Percentiles rank a stretch among this genome's conserved stretches.
Conservation (phyloP, 2,797 vertebrate species). For the Hafferia zeledoni region DNA sequence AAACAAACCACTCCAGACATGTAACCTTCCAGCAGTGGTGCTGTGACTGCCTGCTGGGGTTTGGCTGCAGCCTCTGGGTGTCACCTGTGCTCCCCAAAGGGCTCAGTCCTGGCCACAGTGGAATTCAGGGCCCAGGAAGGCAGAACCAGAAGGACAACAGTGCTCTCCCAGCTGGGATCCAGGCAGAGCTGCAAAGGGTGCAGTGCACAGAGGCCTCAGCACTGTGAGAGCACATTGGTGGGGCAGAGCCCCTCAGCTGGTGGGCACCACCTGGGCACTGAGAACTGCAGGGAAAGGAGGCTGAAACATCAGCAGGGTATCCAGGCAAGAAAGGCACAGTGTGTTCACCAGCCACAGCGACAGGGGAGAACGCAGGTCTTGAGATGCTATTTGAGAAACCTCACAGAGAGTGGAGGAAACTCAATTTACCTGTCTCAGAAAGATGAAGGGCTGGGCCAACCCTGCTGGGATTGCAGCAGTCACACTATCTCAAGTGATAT, state of each 20-base stretch:
- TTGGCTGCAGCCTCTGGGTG: neutral
- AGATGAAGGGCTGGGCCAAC: neutral
- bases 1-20: neutral
- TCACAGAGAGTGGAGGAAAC: neutral
- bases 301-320: neutral
- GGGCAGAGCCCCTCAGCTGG: neutral
- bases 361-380: neutral
- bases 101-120: neutral
- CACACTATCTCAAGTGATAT: neutral
- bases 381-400: neutral
- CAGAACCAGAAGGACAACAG: neutral
- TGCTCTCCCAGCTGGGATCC: neutral
- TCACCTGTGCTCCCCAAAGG: no score
- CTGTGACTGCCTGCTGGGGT: rapidly evolving
- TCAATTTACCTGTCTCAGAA: neutral
- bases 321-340: neutral
- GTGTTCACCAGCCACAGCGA: neutral
- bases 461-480: neutral
- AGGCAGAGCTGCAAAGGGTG: neutral
- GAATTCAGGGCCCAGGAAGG: neutral
- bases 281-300: neutral
- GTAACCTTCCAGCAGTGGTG: no score
- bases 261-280: neutral
- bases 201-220: neutral
- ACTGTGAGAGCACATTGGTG: neutral